Conservation (phyloP, 2,113 vertebrate species). For the Gymnocephalus cernua region DNA sequence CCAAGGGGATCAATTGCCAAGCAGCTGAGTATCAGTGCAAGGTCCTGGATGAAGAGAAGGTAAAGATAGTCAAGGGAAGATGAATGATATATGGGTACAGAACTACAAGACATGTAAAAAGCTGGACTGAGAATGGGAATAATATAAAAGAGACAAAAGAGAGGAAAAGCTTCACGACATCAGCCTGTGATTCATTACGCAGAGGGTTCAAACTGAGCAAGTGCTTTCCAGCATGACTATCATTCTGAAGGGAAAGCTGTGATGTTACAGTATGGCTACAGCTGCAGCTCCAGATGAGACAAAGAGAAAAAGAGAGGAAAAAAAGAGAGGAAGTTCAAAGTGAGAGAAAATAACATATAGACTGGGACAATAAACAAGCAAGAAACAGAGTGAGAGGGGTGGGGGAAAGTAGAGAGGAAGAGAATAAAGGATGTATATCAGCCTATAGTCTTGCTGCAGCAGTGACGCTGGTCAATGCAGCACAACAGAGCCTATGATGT, state of each 20-base stretch:
- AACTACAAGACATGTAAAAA: constrained; percentile 34
- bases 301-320: background rate
- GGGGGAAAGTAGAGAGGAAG: constrained; percentile 19
- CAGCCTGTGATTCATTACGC: constrained; percentile 48
- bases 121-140: constrained; percentile 13
- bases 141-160: constrained; percentile 24
- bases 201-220: constrained; percentile 37
- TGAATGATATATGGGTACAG: background rate
- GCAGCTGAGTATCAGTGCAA: constrained; percentile 50
- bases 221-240: constrained; percentile 33
- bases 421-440: constrained; percentile 52
- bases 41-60: constrained; percentile 26
- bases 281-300: constrained; percentile 52
- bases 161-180: constrained; percentile 28
- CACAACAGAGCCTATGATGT: constrained; percentile 73
- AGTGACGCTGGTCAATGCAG: constrained; percentile 75
- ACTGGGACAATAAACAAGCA: constrained; percentile 21
- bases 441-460: constrained; percentile 74
- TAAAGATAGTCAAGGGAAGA: constrained; percentile 11
- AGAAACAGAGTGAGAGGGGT: background rate
- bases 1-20: constrained; percentile 57
- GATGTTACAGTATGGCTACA: constrained; percentile 37
- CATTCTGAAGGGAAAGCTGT: constrained; percentile 9
- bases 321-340: constrained; percentile 24
- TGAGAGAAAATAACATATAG: constrained; percentile 13